Evolutionary conservation across 1,140 invertebrate species (phyloP).

Genomic region (Camponotus vicinus): DNA sequence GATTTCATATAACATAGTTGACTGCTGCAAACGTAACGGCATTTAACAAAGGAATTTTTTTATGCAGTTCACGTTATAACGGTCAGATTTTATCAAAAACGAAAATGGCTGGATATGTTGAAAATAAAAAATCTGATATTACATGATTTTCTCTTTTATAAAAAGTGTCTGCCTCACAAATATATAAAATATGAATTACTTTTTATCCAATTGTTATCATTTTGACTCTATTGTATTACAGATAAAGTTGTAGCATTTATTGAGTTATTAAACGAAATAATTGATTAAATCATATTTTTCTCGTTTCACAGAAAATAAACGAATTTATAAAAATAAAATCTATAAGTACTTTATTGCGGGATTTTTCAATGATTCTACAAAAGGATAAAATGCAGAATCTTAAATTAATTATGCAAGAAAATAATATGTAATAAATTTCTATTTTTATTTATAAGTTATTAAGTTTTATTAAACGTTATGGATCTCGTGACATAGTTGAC

Average conservation of each 20-base stretch:
- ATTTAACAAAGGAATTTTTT: slow-evolving; percentile 1
- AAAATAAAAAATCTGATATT: slow-evolving; percentile 5
- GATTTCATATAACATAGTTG: not conserved
- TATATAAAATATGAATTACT: no score
- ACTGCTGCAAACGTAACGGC: not conserved
- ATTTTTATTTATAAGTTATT: not conserved
- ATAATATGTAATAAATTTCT: not conserved
- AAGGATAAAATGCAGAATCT: not conserved
- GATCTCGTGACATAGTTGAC: not conserved
- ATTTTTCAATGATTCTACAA: not conserved
- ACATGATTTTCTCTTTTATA: not conserved
- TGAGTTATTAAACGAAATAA: not conserved
- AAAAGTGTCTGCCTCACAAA: not conserved
- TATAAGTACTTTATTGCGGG: not conserved
- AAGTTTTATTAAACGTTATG: not conserved
- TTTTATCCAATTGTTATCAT: not conserved
- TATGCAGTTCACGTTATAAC: not conserved
- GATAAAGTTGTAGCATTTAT: not conserved
- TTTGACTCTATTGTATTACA: not conserved
- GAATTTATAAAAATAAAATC: not conserved
- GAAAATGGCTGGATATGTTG: not conserved
- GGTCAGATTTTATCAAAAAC: not conserved
- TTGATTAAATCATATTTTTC: not conserved
- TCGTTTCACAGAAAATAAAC: not conserved
- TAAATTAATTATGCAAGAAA: not conserved